A percentile compares a stretch with the other conserved stretches of the same genome.
phyloP scores from a whole-genome alignment of 2,888 invertebrate species.

The Chrysotoxum bicinctum region DNA sequence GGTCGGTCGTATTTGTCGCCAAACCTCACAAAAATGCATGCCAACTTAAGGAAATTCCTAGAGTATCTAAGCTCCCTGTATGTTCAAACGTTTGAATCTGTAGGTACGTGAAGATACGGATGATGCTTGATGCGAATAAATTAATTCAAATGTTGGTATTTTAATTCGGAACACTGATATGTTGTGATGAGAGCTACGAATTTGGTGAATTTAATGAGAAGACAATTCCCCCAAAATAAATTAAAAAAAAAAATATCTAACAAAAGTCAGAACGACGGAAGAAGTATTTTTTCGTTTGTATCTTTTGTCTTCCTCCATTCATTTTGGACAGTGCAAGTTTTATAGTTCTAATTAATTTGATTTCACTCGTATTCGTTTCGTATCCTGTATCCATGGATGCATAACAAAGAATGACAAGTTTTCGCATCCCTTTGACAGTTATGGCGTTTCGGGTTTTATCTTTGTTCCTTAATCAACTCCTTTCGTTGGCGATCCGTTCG shows the following conservation, averaged over 20 bases:
- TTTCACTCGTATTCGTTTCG: conserved; percentile 50
- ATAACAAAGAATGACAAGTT: conserved; percentile 66
- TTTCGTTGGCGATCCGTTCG: conserved; percentile 28
- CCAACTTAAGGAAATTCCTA: conserved; percentile 44
- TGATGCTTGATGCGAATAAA: conserved; percentile 49
- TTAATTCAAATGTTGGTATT: conserved; percentile 62
- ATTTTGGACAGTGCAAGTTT: conserved; percentile 51
- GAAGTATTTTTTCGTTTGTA: conserved; percentile 7
- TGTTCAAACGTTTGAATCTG: no score
- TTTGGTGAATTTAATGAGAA: conserved; percentile 49
- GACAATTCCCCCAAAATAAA: background rate
- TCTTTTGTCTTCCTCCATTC: background rate
- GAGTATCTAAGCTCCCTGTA: conserved; percentile 26
- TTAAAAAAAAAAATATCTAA: background rate
- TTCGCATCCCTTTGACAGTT: conserved; percentile 64
- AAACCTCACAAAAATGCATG: conserved; percentile 47
- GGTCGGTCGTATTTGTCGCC: background rate
- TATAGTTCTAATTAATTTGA: conserved; percentile 67
- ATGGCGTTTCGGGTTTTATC: conserved; percentile 61
- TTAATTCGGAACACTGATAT: conserved; percentile 32
- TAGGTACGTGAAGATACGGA: background rate
- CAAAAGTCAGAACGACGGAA: background rate
- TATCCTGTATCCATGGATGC: conserved; percentile 63
- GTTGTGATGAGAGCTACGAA: conserved; percentile 13
- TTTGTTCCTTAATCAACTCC: conserved; percentile 64